Base-by-base conservation (phyloP, 1,140 invertebrate species). In the Drosophila kanapiae region DNA sequence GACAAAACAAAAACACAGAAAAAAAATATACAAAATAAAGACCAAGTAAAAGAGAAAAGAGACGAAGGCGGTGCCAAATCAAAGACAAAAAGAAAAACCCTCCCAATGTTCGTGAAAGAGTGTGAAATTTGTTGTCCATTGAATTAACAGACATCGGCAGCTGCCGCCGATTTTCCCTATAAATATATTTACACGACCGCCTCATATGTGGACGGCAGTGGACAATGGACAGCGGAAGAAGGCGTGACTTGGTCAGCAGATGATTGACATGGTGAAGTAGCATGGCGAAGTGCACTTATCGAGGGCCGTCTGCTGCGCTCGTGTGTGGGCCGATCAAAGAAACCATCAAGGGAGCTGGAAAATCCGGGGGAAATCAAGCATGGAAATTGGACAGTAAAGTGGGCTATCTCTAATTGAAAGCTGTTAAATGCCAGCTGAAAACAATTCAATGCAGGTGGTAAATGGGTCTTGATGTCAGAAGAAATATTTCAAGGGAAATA, bases 221-320 rank as follows among this genome's bases (percentile, higher is more conserved):
- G 29, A 33, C 31, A 23, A 5, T 10, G 51, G 71, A 35, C 27
- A 48, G 64, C 35, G 53, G 69, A 75, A 74, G 53, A 69, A 78
- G 75, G 75, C 75, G 75, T 78, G 75, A 78, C 75, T 60, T 77
- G 75, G 74, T 77, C 75, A 69, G 75, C 42, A 42, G 49, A 68
- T 77, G 71, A 58, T 67, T 58, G 47, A 68, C 69, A 71, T 49
- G 42, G 16, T 47, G 33, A 16, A 67, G 42, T 38, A 47, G 56
- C 53, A 47, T 68, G 69, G n/a, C 48, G 40, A 35, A 75, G 70
- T 63, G 71, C 71, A 75, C 71, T 75, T 54, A 75, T 63, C 58
- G 40, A 29, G 68, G 48, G 53, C 33, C 57, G 37, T 23, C 68
- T 75, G 35, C 31, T 49, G 47, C 31, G n/a, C 1, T 40, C 43